Evolutionary conservation across 2,797 vertebrate genomes (phyloP), one percentile per base, ranked within the genome.

Genomic region (Oreonectes daqikongensis): DNA sequence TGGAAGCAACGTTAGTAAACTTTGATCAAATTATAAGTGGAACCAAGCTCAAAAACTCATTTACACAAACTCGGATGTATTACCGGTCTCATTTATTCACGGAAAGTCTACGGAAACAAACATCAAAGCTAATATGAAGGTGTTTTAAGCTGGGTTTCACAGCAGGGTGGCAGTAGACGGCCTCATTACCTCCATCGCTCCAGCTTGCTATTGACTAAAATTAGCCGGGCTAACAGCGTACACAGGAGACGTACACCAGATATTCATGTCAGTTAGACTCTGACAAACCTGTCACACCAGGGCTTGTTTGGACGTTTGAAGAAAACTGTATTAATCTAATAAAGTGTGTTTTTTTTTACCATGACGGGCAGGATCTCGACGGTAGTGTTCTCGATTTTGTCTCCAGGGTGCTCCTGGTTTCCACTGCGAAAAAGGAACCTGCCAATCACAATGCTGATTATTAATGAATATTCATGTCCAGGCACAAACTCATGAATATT

Each of bases 391-490:
- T 95, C 89, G 44, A 99, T 93, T 88, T 94, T 95, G 87, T 99
- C 98, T 74, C 96, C 97, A 9, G 97, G 97, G 77, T 99, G 98
- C 81, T 99, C 98, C 87, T 95, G 94, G 86, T 99, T 99, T 74
- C 98, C 97, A 71, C 96, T 99, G 80, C 96, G 96, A 89, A 99
- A 99, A 81, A 99, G 91, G 86, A 96, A 99, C 88, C 98, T 99
- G 86, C 10, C 90, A 85, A 90, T 85, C 46, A 87, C 72, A 89
- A 24, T 1, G 17, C 42, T 32, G 44, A 79, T 1, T 59, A 52
- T 81, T 78, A 20, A 80, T 77, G 70, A 7, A 64, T 77, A 84
- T 81, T 72, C 48, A 65, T 38, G 72, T 55, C 55, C 22, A 74
- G 2, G 3, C 8, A 55, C 35, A 69, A 28, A 53, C 9, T 46